Conservation (phyloP, 2,888 invertebrate genomes). For the Cistogaster globosa region DNA sequence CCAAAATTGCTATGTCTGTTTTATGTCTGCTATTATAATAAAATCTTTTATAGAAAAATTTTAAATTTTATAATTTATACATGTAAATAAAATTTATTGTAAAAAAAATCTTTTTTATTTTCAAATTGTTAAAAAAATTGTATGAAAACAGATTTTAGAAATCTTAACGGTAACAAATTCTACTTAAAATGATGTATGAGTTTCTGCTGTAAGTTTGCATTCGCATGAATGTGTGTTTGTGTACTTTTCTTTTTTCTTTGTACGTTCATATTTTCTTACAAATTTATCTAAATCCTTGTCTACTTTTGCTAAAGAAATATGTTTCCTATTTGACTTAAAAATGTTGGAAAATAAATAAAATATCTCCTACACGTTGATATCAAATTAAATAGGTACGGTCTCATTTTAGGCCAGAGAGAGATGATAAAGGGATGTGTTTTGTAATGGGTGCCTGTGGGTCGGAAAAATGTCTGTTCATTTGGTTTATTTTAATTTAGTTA, state of each 20-base stretch:
- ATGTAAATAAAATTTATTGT: no score
- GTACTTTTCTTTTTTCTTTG: not conserved
- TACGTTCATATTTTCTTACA: constrained; percentile 34
- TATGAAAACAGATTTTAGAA: constrained; percentile 6
- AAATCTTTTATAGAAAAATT: no score
- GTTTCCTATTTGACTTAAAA: constrained; percentile 31
- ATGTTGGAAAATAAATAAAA: constrained; percentile 5
- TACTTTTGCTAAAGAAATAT: constrained; percentile 33
- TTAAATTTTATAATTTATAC: constrained; percentile 2
- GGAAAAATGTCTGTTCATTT: not conserved
- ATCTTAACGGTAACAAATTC: constrained; percentile 10
- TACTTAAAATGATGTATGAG: constrained; percentile 28
- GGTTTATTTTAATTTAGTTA: constrained; percentile 32
- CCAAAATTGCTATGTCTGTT: constrained; percentile 9
- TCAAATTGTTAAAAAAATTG: no score
- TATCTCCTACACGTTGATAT: not conserved
- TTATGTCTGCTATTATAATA: constrained; percentile 26
- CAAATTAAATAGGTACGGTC: no score
- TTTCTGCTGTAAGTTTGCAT: constrained; percentile 3
- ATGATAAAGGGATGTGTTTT: not conserved
- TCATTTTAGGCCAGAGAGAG: not conserved
- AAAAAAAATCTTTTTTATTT: no score
- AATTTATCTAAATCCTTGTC: constrained; percentile 45
- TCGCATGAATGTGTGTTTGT: not conserved
- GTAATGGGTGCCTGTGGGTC: constrained; percentile 10